Evolutionary conservation across 2,888 invertebrate genomes (phyloP), one percentile per base, ranked within the genome.

Genomic region (Parelbella ahira): DNA sequence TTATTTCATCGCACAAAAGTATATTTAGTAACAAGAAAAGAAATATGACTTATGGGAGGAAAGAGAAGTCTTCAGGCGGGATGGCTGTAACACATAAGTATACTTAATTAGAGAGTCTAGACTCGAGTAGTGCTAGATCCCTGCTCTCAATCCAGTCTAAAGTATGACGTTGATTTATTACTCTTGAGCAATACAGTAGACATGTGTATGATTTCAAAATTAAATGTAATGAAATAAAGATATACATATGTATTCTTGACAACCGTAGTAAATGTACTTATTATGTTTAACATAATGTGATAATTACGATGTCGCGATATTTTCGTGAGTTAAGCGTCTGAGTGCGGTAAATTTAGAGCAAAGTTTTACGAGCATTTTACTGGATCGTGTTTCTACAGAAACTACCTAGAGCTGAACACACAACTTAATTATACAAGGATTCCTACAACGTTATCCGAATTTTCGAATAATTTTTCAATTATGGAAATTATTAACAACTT

Each of bases 341-440:
- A 59, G 53, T 61, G 45, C 60, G 48, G 56, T 53, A 63, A 68
- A 60, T 68, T 45, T 34, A 54, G 32, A 68, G 65, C 63, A 67
- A 74, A 72, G 63, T 74, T 70, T 62, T 52, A 52, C 56, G n/a
- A n/a, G n/a, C n/a, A n/a, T n/a, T 58, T 60, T 50, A 51, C 23
- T 49, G 51, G 50, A 54, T 42, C 38, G 44, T 30, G 13, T 4
- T 11, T 3, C 11, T 38, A 4, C 44, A 44, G 18, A 44, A 44
- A 36, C 37, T 37, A 45, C 13, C 33, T 37, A 30, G 32, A 45
- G 27, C 23, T 42, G n/a, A n/a, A n/a, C n/a, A n/a, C n/a, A n/a
- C n/a, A n/a, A n/a, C n/a, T n/a, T n/a, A n/a, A n/a, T n/a, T n/a
- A n/a, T n/a, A n/a, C n/a, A n/a, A n/a, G n/a, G n/a, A n/a, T n/a